phyloP scores from a whole-genome alignment of 1,140 invertebrate genomes.

The Orchesella cincta region DNA sequence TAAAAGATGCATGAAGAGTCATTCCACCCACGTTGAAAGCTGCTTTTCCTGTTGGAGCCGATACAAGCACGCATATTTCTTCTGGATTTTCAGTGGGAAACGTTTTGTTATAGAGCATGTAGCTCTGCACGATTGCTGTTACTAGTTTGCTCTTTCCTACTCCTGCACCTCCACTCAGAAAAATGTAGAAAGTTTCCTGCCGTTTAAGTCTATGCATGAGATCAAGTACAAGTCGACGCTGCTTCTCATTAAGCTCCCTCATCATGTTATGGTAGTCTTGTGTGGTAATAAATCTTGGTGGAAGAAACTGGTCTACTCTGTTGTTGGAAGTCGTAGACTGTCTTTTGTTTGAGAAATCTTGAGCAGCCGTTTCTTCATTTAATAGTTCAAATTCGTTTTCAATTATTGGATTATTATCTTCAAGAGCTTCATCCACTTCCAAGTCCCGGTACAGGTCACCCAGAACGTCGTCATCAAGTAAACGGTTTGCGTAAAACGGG shows the following conservation, averaged over 20 bases:
- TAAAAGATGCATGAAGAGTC: constrained; percentile 51
- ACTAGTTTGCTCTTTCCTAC: constrained; percentile 39
- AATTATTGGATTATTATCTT: not conserved
- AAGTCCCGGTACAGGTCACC: not conserved
- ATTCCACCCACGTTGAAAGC: constrained; percentile 53
- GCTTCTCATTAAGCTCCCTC: constrained; percentile 32
- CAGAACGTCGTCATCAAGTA: not conserved
- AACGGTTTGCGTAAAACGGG: not conserved
- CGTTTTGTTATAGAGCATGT: not conserved
- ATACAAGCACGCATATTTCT: not conserved
- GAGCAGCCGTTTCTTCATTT: not conserved
- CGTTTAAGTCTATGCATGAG: not conserved
- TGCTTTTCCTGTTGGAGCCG: constrained; percentile 45
- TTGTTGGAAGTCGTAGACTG: too few species aligned
- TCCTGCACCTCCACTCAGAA: constrained; percentile 38
- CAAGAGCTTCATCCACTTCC: not conserved
- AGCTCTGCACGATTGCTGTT: constrained; percentile 28
- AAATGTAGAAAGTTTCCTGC: not conserved
- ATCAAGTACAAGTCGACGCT: constrained; percentile 30
- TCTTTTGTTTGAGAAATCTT: too few species aligned
- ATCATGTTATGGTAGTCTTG: not conserved
- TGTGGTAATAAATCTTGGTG: not conserved
- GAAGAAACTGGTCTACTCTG: constrained; percentile 5
- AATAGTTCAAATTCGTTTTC: not conserved
- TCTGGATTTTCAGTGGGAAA: constrained; percentile 15